Evolutionary conservation across 2,888 invertebrate genomes (phyloP).

Genomic region (Chloromyia formosa): DNA sequence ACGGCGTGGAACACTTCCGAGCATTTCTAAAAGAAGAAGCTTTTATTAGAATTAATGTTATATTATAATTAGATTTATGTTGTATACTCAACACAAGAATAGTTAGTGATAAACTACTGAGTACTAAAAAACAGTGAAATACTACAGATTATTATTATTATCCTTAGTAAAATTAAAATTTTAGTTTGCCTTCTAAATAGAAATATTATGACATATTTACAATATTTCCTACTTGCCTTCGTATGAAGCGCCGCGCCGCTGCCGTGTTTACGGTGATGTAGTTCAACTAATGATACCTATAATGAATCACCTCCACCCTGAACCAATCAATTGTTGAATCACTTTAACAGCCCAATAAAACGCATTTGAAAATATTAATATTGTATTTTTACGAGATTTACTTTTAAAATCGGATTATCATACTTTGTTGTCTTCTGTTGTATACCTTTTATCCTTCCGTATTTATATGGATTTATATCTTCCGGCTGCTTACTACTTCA

Average conservation of each 20-base stretch:
- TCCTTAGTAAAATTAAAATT: too few species aligned
- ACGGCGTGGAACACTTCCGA: neutral
- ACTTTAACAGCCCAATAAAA: too few species aligned
- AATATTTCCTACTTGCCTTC: too few species aligned
- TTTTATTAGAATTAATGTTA: constrained; percentile 8
- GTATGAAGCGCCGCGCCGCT: too few species aligned
- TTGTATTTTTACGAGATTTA: constrained; percentile 46
- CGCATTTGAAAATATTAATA: too few species aligned
- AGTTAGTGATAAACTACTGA: neutral
- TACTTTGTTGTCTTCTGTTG: constrained; percentile 20
- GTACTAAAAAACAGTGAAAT: too few species aligned
- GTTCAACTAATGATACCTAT: constrained; percentile 6
- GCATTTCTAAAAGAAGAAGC: neutral
- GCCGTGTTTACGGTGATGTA: too few species aligned
- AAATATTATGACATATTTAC: too few species aligned
- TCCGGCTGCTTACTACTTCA: constrained; percentile 23
- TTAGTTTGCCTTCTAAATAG: too few species aligned
- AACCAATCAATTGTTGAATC: too few species aligned
- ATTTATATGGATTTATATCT: constrained; percentile 1
- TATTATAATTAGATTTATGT: neutral
- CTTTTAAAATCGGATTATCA: constrained; percentile 41
- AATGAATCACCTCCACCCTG: too few species aligned
- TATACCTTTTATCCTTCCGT: neutral
- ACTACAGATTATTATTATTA: too few species aligned
- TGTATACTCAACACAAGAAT: neutral